phyloP scores from a whole-genome alignment of 1,140 invertebrate genomes.

The Drosophila willistoni region DNA sequence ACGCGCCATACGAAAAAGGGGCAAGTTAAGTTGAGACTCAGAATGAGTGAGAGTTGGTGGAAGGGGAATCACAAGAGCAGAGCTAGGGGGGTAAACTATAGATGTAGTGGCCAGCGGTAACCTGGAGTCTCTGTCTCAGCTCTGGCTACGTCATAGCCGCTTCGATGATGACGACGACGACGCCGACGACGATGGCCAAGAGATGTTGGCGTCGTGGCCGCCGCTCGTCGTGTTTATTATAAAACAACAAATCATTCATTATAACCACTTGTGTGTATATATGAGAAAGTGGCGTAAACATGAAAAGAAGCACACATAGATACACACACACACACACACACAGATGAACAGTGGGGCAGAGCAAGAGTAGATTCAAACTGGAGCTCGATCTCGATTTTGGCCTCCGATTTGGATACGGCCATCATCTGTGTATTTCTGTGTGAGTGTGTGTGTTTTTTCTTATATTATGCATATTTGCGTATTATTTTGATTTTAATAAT shows the following conservation, averaged over 20 bases:
- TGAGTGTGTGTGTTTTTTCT: slow-evolving; percentile 41
- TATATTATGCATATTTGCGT: slow-evolving; percentile 81
- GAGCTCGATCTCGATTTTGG: slow-evolving; percentile 12
- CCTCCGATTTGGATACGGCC: slow-evolving; percentile 19
- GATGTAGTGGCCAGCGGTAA: slow-evolving; percentile 12
- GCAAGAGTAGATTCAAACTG: slow-evolving; percentile 12
- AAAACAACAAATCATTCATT: slow-evolving; percentile 83
- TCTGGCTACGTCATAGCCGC: slow-evolving; percentile 66
- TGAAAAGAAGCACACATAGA: slow-evolving; percentile 65
- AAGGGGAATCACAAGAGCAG: slow-evolving; percentile 20
- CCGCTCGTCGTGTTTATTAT: slow-evolving; percentile 75
- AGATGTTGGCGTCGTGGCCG: slow-evolving; percentile 30
- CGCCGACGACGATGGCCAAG: slow-evolving; percentile 30
- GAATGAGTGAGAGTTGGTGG: slow-evolving; percentile 17
- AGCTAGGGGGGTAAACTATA: slow-evolving; percentile 16
- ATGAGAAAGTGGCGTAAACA: slow-evolving; percentile 79
- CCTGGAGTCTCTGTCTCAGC: slow-evolving; percentile 20
- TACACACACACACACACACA: background rate
- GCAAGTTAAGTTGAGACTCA: slow-evolving; percentile 35
- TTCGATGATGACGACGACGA: slow-evolving; percentile 52
- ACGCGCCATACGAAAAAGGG: slow-evolving; percentile 65
- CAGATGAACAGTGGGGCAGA: slow-evolving; percentile 9
- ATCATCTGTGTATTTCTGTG: background rate
- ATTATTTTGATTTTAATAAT: slow-evolving; percentile 83
- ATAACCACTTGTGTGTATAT: slow-evolving; percentile 79